Evolutionary conservation across 2,888 invertebrate genomes (phyloP).

Genomic region (Drosophila suboccidentalis): DNA sequence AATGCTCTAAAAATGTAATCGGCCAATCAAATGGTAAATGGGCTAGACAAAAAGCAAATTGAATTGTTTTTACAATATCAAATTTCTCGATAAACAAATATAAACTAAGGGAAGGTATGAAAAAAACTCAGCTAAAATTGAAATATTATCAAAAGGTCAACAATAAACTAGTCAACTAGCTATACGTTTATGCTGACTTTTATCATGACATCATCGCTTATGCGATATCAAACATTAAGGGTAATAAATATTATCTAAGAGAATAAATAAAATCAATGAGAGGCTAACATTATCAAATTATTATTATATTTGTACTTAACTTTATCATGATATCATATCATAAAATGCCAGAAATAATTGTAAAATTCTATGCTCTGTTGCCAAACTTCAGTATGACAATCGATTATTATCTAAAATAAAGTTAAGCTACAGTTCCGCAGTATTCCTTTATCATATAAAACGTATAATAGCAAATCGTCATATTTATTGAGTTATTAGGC

Average conservation of each 20-base stretch:
- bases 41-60: slow-evolving; percentile 5
- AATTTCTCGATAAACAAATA: neutral
- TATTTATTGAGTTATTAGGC: neutral
- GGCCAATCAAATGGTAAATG: slow-evolving; percentile 16
- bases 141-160: neutral
- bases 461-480: too few species aligned
- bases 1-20: slow-evolving; percentile 5
- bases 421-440: neutral
- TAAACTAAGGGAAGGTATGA: too few species aligned
- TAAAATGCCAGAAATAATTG: neutral
- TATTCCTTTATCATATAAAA: neutral
- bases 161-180: neutral
- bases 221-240: neutral
- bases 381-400: neutral
- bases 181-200: neutral
- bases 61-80: neutral
- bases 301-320: neutral
- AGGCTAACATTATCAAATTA: neutral
- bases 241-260: slow-evolving; percentile 5
- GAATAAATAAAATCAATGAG: slow-evolving; percentile 2
- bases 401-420: neutral
- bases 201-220: slow-evolving; percentile 10
- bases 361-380: neutral
- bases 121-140: neutral
- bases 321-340: slow-evolving; percentile 1